Evolutionary conservation across 2,797 vertebrate species (phyloP).

Genomic region (Hydrophis major): DNA sequence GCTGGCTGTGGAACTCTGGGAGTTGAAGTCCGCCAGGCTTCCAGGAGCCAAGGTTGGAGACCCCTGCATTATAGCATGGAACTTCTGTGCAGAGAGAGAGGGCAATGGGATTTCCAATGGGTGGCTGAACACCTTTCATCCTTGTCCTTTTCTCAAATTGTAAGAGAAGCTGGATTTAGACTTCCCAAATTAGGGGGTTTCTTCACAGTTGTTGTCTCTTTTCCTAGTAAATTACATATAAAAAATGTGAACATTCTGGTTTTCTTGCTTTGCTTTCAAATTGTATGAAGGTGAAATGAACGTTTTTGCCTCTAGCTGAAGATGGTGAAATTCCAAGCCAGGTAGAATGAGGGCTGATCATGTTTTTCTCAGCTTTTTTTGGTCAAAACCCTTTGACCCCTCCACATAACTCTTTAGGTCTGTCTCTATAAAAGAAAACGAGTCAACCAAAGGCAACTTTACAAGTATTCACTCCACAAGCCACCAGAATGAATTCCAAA

Average conservation of each 20-base stretch:
- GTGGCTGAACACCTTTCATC: background rate
- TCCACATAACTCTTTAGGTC: background rate
- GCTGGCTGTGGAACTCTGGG: no score
- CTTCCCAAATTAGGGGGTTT: background rate
- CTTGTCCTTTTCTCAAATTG: background rate
- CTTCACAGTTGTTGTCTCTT: background rate
- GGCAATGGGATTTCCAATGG: no score
- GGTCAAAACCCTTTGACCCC: background rate
- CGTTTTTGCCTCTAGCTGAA: background rate
- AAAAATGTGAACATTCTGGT: constrained; percentile 10
- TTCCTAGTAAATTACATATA: background rate
- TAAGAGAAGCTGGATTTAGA: no score
- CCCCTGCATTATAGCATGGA: background rate
- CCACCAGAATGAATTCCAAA: background rate
- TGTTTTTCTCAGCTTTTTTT: background rate
- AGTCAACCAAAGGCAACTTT: background rate
- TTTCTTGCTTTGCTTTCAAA: background rate
- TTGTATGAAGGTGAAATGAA: background rate
- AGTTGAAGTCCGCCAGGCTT: no score
- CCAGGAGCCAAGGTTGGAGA: no score
- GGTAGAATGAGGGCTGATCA: background rate
- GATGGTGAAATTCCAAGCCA: background rate
- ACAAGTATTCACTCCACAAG: background rate
- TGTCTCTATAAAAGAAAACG: background rate
- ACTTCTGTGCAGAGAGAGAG: background rate